A percentile compares a stretch with the other conserved stretches of the same genome.
Evolutionary conservation across 2,113 vertebrate species (phyloP).

Genomic region (Oostethus manadensis): DNA sequence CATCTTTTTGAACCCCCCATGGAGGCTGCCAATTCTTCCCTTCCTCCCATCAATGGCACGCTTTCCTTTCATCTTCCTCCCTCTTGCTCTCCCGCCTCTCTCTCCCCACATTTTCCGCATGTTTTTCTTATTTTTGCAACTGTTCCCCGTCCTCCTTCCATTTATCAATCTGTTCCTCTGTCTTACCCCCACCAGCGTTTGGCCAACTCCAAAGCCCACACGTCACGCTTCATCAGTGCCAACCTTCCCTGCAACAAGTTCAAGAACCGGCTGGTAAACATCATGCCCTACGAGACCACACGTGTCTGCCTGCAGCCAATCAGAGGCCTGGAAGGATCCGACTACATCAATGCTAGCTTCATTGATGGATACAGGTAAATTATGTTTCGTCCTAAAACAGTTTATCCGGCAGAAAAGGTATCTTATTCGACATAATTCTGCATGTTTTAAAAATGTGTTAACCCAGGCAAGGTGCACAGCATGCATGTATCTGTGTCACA

Average conservation of each 20-base stretch:
- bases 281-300: constrained; percentile 97
- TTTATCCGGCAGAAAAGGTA: too few relatives aligned
- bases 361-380: constrained; percentile 97
- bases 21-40: constrained; percentile 8
- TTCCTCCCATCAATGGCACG: constrained; percentile 2
- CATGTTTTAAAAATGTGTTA: too few relatives aligned
- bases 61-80: constrained; percentile 13
- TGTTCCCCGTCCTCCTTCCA: background rate
- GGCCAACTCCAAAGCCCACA: constrained; percentile 98
- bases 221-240: constrained; percentile 96
- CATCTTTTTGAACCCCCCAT: constrained; percentile 4
- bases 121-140: background rate
- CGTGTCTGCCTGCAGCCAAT: constrained; percentile 97
- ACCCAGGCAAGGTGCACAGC: too few relatives aligned
- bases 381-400: too few relatives aligned
- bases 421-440: too few relatives aligned
- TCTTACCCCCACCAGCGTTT: constrained; percentile 75
- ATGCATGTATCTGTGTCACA: too few relatives aligned
- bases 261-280: constrained; percentile 97
- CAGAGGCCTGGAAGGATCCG: constrained; percentile 92
- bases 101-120: background rate
- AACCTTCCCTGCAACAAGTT: constrained; percentile 99
- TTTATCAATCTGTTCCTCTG: background rate
- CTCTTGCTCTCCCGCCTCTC: constrained; percentile 2
- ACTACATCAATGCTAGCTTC: constrained; percentile 96